Conservation (phyloP, 1,140 invertebrate genomes). For the Trachymyrmex septentrionalis region DNA sequence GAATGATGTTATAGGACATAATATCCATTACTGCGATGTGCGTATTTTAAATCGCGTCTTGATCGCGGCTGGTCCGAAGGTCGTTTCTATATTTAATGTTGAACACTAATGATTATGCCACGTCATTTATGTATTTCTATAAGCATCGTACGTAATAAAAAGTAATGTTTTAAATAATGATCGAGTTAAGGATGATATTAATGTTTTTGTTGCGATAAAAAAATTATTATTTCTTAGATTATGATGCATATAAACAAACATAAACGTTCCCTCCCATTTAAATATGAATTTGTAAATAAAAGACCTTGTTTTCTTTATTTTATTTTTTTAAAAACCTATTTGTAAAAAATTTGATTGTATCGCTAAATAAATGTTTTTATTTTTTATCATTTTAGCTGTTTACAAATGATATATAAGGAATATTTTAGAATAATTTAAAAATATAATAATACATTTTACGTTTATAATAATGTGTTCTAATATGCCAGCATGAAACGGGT, state of each 20-base stretch:
- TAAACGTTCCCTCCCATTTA: not conserved
- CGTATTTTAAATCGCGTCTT: not conserved
- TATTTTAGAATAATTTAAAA: not conserved
- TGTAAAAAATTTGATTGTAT: not conserved
- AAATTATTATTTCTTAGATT: not conserved
- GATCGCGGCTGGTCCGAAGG: slow-evolving; percentile 1
- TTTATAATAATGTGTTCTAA: not conserved
- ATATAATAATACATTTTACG: not conserved
- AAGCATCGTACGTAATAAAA: not conserved
- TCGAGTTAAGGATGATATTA: not conserved
- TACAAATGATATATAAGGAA: not conserved
- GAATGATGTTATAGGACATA: slow-evolving; percentile 6
- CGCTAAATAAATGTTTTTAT: not conserved
- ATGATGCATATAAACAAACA: too few species aligned
- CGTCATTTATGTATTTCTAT: not conserved
- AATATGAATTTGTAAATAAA: not conserved
- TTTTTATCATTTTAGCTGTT: not conserved
- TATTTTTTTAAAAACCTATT: not conserved
- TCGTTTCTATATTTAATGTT: slow-evolving; percentile 25
- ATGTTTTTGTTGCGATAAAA: not conserved
- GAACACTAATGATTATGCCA: not conserved
- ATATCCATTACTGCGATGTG: not conserved
- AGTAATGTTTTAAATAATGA: not conserved
- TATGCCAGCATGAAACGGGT: not conserved
- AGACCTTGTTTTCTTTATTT: not conserved